Percentiles rank a stretch among this genome's conserved stretches.
Conservation (phyloP, 2,113 vertebrate species). For the Elachura formosa region DNA sequence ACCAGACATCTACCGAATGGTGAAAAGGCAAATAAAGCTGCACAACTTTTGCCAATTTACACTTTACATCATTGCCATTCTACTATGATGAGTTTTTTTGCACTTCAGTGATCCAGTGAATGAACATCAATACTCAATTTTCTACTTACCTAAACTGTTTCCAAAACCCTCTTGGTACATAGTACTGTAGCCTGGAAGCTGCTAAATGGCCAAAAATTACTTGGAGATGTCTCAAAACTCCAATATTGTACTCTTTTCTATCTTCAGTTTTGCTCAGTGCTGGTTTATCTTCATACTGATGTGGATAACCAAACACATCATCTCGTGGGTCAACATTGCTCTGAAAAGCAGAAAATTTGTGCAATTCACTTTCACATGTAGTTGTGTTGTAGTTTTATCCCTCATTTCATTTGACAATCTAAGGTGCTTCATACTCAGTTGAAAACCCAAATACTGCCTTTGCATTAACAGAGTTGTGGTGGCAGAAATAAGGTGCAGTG, state of each 20-base stretch:
- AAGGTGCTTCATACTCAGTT: neutral
- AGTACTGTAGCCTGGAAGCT: conserved; percentile 95
- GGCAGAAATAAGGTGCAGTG: neutral
- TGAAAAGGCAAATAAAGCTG: neutral
- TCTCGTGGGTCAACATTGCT: conserved; percentile 96
- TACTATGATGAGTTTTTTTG: neutral
- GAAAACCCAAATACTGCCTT: neutral
- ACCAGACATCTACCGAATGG: neutral
- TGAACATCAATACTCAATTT: neutral
- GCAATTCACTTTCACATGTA: neutral
- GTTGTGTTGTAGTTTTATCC: neutral
- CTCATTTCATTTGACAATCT: neutral
- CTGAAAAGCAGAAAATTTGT: conserved; percentile 63
- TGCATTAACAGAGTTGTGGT: neutral
- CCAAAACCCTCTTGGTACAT: conserved; percentile 98
- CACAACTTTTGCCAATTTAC: neutral
- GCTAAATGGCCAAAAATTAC: conserved; percentile 98
- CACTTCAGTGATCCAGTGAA: neutral
- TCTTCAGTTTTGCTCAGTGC: conserved; percentile 93
- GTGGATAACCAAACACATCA: conserved; percentile 97
- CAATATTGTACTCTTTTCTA: conserved; percentile 98
- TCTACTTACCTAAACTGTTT: conserved; percentile 93
- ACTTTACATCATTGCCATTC: neutral
- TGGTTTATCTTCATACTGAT: conserved; percentile 97
- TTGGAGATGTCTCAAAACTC: conserved; percentile 95